phyloP scores from a whole-genome alignment of 2,888 invertebrate genomes.

The Scotopteryx bipunctaria region DNA sequence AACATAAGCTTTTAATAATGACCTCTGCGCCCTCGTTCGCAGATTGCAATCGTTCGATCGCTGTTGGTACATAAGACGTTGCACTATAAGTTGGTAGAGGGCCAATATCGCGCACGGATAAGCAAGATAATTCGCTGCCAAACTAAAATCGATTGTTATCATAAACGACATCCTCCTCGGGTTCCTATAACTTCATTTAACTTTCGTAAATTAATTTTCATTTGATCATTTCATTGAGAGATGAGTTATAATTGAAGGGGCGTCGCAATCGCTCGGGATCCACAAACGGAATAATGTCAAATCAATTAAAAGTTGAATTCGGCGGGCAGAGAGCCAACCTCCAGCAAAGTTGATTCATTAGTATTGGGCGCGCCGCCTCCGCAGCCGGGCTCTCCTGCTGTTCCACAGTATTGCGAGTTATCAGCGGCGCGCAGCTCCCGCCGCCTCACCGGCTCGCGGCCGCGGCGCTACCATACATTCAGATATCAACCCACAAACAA shows the following conservation, averaged over 20 bases:
- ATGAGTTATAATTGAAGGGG: conserved; percentile 78
- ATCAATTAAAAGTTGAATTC: conserved; percentile 80
- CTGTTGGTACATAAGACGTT: conserved; percentile 15
- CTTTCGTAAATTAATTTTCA: conserved; percentile 77
- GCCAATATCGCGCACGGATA: conserved; percentile 28
- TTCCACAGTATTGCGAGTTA: conserved; percentile 57
- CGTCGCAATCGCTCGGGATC: conserved; percentile 64
- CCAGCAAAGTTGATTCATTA: conserved; percentile 72
- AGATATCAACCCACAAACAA: conserved; percentile 48
- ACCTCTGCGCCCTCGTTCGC: conserved; percentile 19
- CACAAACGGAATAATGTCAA: conserved; percentile 80
- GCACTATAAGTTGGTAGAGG: conserved; percentile 26
- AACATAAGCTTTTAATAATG: conserved; percentile 25
- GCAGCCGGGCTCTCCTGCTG: conserved; percentile 44
- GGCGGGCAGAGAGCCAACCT: conserved; percentile 66
- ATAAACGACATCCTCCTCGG: conserved; percentile 51
- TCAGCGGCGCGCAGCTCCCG: conserved; percentile 49
- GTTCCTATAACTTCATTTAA: conserved; percentile 71
- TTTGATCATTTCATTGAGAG: conserved; percentile 75
- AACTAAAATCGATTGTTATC: conserved; percentile 47
- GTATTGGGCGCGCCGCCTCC: conserved; percentile 56
- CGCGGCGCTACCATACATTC: conserved; percentile 48
- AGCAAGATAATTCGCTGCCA: conserved; percentile 25
- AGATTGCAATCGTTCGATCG: conserved; percentile 25
- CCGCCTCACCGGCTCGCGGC: too few species aligned